A percentile compares a stretch with the other conserved stretches of the same genome.
Evolutionary conservation across 2,113 vertebrate species (phyloP).

Genomic region (Macrotis lagotis): DNA sequence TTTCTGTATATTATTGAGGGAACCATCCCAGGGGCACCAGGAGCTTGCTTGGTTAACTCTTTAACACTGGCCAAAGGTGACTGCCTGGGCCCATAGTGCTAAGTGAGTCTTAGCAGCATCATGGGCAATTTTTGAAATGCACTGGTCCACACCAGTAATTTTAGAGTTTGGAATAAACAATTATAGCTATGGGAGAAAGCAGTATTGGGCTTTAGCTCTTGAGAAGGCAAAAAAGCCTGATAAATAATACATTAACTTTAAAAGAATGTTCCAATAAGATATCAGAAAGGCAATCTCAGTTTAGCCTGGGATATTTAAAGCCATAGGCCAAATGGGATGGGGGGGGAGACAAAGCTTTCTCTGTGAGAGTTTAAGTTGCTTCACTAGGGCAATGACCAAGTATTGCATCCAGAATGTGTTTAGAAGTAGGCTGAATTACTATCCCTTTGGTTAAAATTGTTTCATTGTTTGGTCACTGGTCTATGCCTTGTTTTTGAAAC

Average conservation of each 20-base stretch:
- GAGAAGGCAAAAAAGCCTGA: neutral
- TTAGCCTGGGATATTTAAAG: neutral
- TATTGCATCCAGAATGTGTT: too few relatives aligned
- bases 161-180: conserved; percentile 14
- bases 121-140: neutral
- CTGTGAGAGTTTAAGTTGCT: too few relatives aligned
- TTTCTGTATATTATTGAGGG: conserved; percentile 40
- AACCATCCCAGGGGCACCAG: conserved; percentile 24
- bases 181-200: neutral
- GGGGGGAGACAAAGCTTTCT: too few relatives aligned
- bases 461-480: too few relatives aligned
- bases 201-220: neutral
- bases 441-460: too few relatives aligned
- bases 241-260: neutral
- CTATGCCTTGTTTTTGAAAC: too few relatives aligned
- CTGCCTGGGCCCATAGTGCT: neutral
- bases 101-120: neutral
- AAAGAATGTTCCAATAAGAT: neutral
- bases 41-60: neutral
- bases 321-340: neutral
- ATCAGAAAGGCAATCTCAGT: neutral
- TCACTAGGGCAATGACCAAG: too few relatives aligned
- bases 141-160: conserved; percentile 15
- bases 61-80: neutral
- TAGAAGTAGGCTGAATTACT: too few relatives aligned